Conservation (phyloP, 2,888 invertebrate genomes). For the Keiferia lycopersicella region DNA sequence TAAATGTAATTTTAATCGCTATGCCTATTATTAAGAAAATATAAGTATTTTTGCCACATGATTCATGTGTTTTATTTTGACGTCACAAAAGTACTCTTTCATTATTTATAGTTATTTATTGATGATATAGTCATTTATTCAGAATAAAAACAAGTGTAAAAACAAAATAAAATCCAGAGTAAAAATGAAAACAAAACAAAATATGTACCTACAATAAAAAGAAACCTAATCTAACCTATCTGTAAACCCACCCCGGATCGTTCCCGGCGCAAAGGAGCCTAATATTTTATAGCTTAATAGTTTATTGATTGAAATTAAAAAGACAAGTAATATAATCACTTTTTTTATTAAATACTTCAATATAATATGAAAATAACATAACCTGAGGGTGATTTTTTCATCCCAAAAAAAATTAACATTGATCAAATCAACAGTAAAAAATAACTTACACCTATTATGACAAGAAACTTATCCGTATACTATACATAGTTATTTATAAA, state of each 20-base stretch:
- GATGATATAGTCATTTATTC: too few relatives aligned
- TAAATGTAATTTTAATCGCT: constrained; percentile 4
- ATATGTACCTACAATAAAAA: too few relatives aligned
- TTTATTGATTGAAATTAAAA: neutral
- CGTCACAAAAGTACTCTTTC: neutral
- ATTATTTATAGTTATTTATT: neutral
- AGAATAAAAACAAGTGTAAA: too few relatives aligned
- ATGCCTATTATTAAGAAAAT: constrained; percentile 5
- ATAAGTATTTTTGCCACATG: constrained; percentile 21
- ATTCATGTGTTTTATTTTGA: neutral
- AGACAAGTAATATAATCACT: constrained; percentile 10
- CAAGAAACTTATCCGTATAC: too few relatives aligned
- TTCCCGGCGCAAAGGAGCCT: too few relatives aligned
- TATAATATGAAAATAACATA: constrained; percentile 18
- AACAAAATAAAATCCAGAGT: too few relatives aligned
- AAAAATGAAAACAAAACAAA: too few relatives aligned
- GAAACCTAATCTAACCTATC: too few relatives aligned
- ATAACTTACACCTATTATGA: neutral
- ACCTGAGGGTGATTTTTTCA: constrained; percentile 6
- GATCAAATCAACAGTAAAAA: constrained; percentile 19
- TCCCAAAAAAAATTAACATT: constrained; percentile 14
- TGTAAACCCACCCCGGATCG: too few relatives aligned
- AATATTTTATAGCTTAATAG: too few relatives aligned
- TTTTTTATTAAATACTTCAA: constrained; percentile 36
- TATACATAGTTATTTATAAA: neutral